Evolutionary conservation across 37 sponge, comb jelly and placozoan species (phyloP).

Genomic region (Halichondria panicea): DNA sequence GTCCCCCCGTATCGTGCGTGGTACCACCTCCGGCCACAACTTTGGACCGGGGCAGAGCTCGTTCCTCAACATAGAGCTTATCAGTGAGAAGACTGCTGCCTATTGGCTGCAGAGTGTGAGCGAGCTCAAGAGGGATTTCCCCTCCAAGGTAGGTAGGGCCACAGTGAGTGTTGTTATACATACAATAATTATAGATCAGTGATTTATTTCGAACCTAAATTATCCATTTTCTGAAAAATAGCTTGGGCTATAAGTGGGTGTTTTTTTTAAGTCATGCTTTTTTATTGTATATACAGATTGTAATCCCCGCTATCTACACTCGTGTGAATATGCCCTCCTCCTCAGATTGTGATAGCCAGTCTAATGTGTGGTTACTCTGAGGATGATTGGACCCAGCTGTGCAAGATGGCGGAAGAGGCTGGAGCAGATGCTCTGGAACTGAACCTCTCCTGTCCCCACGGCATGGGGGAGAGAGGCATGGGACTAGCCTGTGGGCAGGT

Average conservation of each 20-base stretch:
- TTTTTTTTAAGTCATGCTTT: too few species aligned
- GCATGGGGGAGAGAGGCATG: slow-evolving; percentile 98
- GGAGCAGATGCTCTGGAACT: slow-evolving; percentile 97
- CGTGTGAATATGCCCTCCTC: neutral
- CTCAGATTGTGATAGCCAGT: slow-evolving; percentile 91
- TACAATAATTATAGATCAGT: too few species aligned
- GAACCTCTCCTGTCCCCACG: slow-evolving; percentile 96
- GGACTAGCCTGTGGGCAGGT: slow-evolving; percentile 96
- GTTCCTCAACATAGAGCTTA: slow-evolving; percentile 96
- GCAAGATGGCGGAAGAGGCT: slow-evolving; percentile 74
- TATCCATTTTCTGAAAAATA: too few species aligned
- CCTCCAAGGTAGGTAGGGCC: slow-evolving; percentile 64
- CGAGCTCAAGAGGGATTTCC: slow-evolving; percentile 94
- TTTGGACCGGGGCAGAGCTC: slow-evolving; percentile 94
- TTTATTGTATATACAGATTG: too few species aligned
- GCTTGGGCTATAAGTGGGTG: too few species aligned
- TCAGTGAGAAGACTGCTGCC: slow-evolving; percentile 95
- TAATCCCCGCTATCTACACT: too few species aligned
- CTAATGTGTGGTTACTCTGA: slow-evolving; percentile 89
- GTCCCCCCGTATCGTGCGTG: slow-evolving; percentile 93
- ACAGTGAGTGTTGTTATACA: too few species aligned
- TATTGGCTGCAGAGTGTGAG: slow-evolving; percentile 91
- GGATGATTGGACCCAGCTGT: slow-evolving; percentile 87
- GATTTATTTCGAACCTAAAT: too few species aligned
- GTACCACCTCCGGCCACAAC: slow-evolving; percentile 82